These are phyloP conservation scores for Luperina nickerlii DNA, from an alignment of 2,888 invertebrate genomes.

Conservation along the genomic window DNA sequence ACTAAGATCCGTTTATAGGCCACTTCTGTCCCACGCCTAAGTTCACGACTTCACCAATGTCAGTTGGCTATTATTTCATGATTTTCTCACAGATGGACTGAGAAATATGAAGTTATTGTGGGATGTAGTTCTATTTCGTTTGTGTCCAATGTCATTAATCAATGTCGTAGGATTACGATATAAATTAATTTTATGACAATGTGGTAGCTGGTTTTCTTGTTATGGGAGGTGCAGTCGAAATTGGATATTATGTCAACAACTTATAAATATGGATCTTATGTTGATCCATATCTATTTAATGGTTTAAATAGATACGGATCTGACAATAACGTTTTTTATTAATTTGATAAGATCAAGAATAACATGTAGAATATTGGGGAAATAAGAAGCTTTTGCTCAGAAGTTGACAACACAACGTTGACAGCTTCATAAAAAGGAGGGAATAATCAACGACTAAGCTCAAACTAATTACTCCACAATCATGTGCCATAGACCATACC, in stretches of 20 bases:
- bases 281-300: neutral
- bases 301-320: too few species aligned
- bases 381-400: too few species aligned
- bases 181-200: constrained; percentile 17
- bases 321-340: neutral
- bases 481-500: neutral
- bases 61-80: constrained; percentile 52
- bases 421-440: neutral
- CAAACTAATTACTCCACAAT: constrained; percentile 11
- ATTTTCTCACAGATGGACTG: constrained; percentile 50
- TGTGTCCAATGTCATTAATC: constrained; percentile 52
- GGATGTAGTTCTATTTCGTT: neutral
- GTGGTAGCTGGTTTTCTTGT: constrained; percentile 10
- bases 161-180: constrained; percentile 32
- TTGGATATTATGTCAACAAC: neutral
- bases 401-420: neutral
- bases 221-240: neutral
- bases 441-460: neutral
- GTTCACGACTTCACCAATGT: constrained; percentile 62
- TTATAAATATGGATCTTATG: neutral
- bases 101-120: constrained; percentile 45
- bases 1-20: constrained; percentile 55
- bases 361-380: neutral
- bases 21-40: constrained; percentile 59
- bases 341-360: neutral